A percentile compares a stretch with the other conserved stretches of the same genome.
phyloP scores from a whole-genome alignment of 2,888 invertebrate genomes.

The Monoplex corrugatus region DNA sequence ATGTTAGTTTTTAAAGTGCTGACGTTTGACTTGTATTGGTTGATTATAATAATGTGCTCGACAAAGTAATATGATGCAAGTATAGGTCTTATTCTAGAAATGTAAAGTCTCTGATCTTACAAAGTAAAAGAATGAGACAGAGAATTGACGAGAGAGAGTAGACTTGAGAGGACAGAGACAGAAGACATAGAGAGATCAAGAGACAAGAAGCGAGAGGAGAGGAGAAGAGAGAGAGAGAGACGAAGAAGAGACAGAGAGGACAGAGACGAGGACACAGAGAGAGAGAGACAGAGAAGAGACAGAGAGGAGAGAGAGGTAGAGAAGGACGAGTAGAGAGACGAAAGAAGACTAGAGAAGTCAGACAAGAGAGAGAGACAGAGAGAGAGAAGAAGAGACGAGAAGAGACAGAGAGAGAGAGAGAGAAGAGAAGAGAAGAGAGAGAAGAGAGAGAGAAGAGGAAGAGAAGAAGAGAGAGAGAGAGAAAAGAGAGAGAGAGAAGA shows the following conservation, averaged over 20 bases:
- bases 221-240: not conserved
- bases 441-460: not conserved
- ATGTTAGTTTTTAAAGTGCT: too few relatives aligned
- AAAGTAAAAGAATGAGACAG: too few relatives aligned
- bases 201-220: not conserved
- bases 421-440: not conserved
- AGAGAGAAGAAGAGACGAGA: not conserved
- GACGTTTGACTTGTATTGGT: too few relatives aligned
- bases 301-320: not conserved
- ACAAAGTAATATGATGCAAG: too few relatives aligned
- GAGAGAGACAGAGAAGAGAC: not conserved
- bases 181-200: not conserved
- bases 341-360: not conserved
- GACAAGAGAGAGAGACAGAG: not conserved
- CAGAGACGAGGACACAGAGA: not conserved
- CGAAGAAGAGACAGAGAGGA: not conserved
- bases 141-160: too few relatives aligned
- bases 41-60: too few relatives aligned
- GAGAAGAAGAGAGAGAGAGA: not conserved
- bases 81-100: too few relatives aligned
- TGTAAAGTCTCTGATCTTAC: too few relatives aligned
- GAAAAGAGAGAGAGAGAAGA: not conserved
- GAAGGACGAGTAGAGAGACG: not conserved
- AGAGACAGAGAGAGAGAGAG: not conserved
- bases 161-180: too few relatives aligned